Conservation (phyloP, 2,797 vertebrate species). For the Melopsittacus undulatus region DNA sequence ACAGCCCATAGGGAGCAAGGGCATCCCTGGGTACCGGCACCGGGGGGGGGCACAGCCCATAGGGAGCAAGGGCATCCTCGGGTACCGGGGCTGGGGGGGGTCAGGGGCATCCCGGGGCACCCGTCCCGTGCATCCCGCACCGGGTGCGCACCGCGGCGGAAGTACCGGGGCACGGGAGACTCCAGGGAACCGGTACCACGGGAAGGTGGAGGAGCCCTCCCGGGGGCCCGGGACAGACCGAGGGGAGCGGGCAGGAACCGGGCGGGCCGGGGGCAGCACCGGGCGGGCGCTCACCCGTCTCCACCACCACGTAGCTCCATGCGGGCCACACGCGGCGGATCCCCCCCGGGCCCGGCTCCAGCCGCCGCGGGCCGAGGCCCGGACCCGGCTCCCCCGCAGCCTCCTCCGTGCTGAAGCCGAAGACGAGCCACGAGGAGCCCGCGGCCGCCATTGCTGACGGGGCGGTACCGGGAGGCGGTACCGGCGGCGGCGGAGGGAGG, state of each 20-base stretch:
- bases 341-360: neutral
- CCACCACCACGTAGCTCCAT: slow-evolving; percentile 48
- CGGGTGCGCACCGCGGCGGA: no score
- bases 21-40: no score
- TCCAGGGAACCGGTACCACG: no score
- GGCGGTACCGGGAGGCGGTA: neutral
- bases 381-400: slow-evolving; percentile 25
- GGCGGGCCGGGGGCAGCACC: no score
- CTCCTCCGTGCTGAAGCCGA: slow-evolving; percentile 87
- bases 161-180: neutral
- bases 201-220: no score
- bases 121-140: no score
- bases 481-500: neutral
- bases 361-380: neutral
- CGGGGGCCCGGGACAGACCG: neutral
- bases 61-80: no score
- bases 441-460: neutral
- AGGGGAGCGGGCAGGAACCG: neutral
- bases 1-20: no score
- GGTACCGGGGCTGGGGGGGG: neutral
- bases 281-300: slow-evolving; percentile 23
- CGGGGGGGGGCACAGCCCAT: no score
- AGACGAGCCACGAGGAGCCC: slow-evolving; percentile 79
- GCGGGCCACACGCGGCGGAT: slow-evolving; percentile 33
- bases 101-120: neutral